These are phyloP conservation scores for Leucosticte australis DNA, from an alignment of 2,113 vertebrate species.

Conservation along the genomic window DNA sequence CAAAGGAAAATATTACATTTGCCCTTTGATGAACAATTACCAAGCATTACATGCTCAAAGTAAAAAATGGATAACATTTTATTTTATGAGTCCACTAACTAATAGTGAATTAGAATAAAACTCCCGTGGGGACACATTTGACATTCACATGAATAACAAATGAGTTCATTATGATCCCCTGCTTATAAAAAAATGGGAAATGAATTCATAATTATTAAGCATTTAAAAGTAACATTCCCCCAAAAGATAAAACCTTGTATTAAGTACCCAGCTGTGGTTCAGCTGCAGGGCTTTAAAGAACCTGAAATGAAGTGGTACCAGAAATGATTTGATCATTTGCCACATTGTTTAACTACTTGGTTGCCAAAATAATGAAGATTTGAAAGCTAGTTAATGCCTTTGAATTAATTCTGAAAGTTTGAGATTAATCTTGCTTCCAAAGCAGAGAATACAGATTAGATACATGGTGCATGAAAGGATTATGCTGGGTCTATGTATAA, in stretches of 20 bases:
- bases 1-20: slow-evolving; percentile 16
- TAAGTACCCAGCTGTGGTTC: slow-evolving; percentile 42
- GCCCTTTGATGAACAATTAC: slow-evolving; percentile 50
- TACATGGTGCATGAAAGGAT: slow-evolving; percentile 4
- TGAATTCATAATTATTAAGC: slow-evolving; percentile 74
- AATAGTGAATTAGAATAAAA: slow-evolving; percentile 71
- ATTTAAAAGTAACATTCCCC: slow-evolving; percentile 69
- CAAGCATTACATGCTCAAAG: slow-evolving; percentile 32
- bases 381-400: background rate
- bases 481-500: background rate
- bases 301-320: slow-evolving; percentile 37
- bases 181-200: slow-evolving; percentile 69
- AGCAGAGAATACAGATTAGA: background rate
- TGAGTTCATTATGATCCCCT: slow-evolving; percentile 68
- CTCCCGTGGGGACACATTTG: slow-evolving; percentile 58
- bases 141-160: slow-evolving; percentile 69
- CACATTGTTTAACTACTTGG: slow-evolving; percentile 6
- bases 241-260: slow-evolving; percentile 47
- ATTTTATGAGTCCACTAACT: slow-evolving; percentile 64
- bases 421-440: slow-evolving; percentile 3
- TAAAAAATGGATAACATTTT: slow-evolving; percentile 58
- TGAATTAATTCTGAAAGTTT: slow-evolving; percentile 12
- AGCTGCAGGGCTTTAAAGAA: slow-evolving; percentile 42
- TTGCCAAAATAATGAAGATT: slow-evolving; percentile 7
- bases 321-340: background rate